Evolutionary conservation across 1,140 invertebrate species (phyloP), one percentile per base, ranked within the genome.

Genomic region (Drosophila ironensis): DNA sequence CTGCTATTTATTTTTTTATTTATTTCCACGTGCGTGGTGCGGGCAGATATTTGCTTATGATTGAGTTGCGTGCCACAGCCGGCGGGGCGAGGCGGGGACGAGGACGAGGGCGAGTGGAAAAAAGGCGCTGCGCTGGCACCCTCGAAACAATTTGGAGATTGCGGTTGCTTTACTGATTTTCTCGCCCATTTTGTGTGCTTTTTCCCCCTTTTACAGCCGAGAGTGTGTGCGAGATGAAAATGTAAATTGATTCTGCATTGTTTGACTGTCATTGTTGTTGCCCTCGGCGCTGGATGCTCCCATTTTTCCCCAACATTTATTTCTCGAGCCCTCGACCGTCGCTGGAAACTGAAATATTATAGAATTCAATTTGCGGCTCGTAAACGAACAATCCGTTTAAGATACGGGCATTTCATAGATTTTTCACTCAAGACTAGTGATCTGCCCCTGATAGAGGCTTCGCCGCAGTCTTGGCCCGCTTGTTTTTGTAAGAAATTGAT

Each of bases 221-320:
- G 38, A n/a, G 22, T 52, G 50, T 75, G 53, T 59, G 59, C 53
- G 70, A 86, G 80, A 84, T 86, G 74, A 75, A 86, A 84, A 86
- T 86, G 80, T 80, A 86, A 86, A 86, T 86, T 86, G 80, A 86
- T 86, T 81, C 80, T 86, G 53, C 80, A 84, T 84, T 84, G 80
- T 84, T 84, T 86, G 80, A 80, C 59, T 67, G 78, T 63, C 70
- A 86, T 84, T 86, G 74, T 80, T 86, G 71, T 78, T 80, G 74
- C 63, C 33, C 38, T 19, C 16, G 50, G 25, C 27, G 14, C 57
- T 12, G 28, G 28, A 19, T 9, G 42, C 38, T 45, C 60, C 25
- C 20, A 44, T 35, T 42, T 28, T 30, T 45, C 51, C 16, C 38
- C 48, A n/a, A n/a, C n/a, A n/a, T n/a, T 48, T 54, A 52, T 48